Evolutionary conservation across 1,140 invertebrate genomes (phyloP).

Genomic region (Agrypnia vestita): DNA sequence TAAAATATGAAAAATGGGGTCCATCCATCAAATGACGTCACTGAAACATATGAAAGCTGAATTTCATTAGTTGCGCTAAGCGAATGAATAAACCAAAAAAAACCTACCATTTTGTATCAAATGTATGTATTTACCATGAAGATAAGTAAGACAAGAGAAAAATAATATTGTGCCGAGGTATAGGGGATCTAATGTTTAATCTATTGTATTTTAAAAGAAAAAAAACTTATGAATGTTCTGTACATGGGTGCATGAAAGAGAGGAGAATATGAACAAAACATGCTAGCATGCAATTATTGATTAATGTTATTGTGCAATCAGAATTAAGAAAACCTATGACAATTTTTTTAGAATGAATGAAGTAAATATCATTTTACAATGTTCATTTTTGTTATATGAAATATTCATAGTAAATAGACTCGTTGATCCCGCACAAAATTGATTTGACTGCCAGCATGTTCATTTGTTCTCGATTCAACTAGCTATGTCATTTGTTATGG

Average conservation of each 20-base stretch:
- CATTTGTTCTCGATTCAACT: too few relatives aligned
- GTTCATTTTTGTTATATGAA: too few relatives aligned
- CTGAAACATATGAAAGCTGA: conserved; percentile 53
- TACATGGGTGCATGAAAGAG: neutral
- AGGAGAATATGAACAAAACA: conserved; percentile 15
- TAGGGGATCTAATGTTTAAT: too few relatives aligned
- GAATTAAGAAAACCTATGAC: too few relatives aligned
- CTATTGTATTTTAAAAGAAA: too few relatives aligned
- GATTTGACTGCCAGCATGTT: too few relatives aligned
- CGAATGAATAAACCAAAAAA: conserved; percentile 44
- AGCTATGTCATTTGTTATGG: too few relatives aligned
- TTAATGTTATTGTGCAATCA: too few relatives aligned
- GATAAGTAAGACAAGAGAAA: neutral
- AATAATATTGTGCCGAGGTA: neutral
- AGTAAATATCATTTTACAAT: too few relatives aligned
- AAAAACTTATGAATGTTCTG: neutral
- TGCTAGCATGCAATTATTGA: conserved; percentile 3
- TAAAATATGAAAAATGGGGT: conserved; percentile 58
- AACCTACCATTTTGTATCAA: conserved; percentile 4
- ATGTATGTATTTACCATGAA: conserved; percentile 12
- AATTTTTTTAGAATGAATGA: too few relatives aligned
- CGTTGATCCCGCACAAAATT: too few relatives aligned
- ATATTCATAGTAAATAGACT: too few relatives aligned
- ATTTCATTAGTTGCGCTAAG: conserved; percentile 56
- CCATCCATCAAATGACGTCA: conserved; percentile 61